Conservation (phyloP, 2,113 vertebrate species). For the Vombatus ursinus region DNA sequence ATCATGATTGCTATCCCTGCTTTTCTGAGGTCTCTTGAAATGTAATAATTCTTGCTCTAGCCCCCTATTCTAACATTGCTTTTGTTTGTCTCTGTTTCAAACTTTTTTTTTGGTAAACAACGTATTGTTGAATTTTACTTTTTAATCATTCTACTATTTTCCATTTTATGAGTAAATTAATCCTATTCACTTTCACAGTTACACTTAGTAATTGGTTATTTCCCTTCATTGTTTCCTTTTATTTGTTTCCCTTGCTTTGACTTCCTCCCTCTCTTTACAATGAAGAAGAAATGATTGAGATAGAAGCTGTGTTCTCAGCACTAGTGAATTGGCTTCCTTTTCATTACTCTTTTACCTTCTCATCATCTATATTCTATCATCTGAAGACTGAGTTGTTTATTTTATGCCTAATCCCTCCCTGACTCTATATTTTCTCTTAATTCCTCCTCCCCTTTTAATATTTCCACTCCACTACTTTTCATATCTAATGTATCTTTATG, state of each 20-base stretch:
- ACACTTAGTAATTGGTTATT: not conserved
- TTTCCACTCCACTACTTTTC: not conserved
- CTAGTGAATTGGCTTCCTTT: not conserved
- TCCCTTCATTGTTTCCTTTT: not conserved
- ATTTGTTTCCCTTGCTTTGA: not conserved
- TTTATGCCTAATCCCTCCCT: not conserved
- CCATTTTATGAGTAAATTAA: not conserved
- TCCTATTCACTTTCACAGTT: not conserved
- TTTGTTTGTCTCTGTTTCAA: no score
- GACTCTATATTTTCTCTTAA: not conserved
- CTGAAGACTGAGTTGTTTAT: not conserved
- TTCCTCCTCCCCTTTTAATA: not conserved
- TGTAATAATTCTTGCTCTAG: no score
- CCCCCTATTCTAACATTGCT: no score
- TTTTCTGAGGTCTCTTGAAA: not conserved
- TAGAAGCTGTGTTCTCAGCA: not conserved
- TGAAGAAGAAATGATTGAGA: not conserved
- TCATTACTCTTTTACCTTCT: not conserved
- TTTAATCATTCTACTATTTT: not conserved
- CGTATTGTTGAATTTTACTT: not conserved
- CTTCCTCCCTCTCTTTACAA: not conserved
- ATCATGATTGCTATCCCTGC: not conserved
- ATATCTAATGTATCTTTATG: not conserved
- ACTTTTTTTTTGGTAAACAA: not conserved
- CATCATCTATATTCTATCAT: not conserved